Base-by-base conservation (phyloP, 2,113 vertebrate genomes). In the Terrapene triunguis region DNA sequence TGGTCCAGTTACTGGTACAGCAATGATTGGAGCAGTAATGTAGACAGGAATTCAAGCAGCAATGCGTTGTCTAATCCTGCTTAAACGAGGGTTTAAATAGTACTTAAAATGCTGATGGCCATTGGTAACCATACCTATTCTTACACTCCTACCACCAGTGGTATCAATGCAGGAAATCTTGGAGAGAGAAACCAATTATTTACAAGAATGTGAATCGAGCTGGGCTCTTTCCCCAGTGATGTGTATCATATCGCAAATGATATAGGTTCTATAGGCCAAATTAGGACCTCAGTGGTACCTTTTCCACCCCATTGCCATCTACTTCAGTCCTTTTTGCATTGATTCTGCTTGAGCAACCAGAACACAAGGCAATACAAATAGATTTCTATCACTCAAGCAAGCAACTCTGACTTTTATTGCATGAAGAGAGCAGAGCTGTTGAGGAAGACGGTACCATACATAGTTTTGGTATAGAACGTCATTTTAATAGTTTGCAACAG, bases 401-500 rank as follows among this genome's bases (percentile, higher is more conserved):
- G 5, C 3, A 32, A 29, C 14, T 88, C 48, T 0, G 0, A 32
- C 3, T 79, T 65, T 81, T 22, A 12, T 32, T 50, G 38, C 0
- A 1, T 6, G 19, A 90, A 88, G 81, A n/a, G 10, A 55, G 38
- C 32, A 55, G 24, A 29, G 80, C 10, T 48, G n/a, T 10, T 42
- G 17, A 74, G 69, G 38, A 38, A 38, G n/a, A 74, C 11, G 19
- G 35, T 38, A 74, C 69, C 69, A 5, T 89, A 24, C 3, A 1
- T 24, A 19, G 6, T 80, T 91, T 87, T 81, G 55, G 78, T n/a
- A 86, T 9, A 80, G 87, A 92, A 81, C 32, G 2, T 47, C 80
- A 76, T 6, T 76, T 48, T 17, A 86, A 57, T 4, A 51, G 17
- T 35, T 27, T 57, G 27, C 9, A 78, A 21, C 29, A 42, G 8